Base-by-base conservation (phyloP, 2,888 invertebrate genomes). In the Drosophila neotestacea region DNA sequence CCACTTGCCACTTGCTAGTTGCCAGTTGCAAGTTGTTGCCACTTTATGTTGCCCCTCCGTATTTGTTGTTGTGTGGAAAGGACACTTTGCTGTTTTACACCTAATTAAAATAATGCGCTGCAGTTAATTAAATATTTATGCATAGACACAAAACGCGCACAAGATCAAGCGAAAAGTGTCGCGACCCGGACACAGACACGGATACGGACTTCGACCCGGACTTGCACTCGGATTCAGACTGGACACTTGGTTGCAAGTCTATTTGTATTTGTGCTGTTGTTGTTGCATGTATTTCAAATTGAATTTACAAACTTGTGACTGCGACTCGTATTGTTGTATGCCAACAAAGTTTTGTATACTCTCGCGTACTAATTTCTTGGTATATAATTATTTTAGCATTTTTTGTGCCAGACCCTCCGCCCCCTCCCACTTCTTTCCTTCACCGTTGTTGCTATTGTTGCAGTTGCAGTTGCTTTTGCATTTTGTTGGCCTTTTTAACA, bases 101-200 rank as follows among this genome's bases (percentile, higher is more conserved):
- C 92, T 92, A 92, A 92, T 92, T 92, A 92, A 92, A 92, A 92
- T 92, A 92, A 91, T 92, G 92, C 92, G 74, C 89, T 92, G 93
- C 92, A 92, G 92, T 92, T 92, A 92, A 92, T 92, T 92, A 92
- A 92, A 92, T 92, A 92, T 92, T 92, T 91, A 92, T 92, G 91
- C 82, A 87, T 85, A 87, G 88, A 83, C 89, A 70, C 68, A 71
- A 64, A 65, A 51, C 70, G 72, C 76, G 63, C 59, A 73, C 59
- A 62, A 56, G 79, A 76, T 75, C 77, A 61, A 60, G 76, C 56
- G 55, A 38, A 51, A 59, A 77, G 77, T 77, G 80, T 72, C 79
- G 77, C 80, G 42, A 59, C 44, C 32, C 42, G 9, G 27, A 39
- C 42, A 16, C 9, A 11, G 4, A 41, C 39, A 13, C 36, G 34